phyloP scores from a whole-genome alignment of 2,113 vertebrate genomes.

The Pimephales promelas region DNA sequence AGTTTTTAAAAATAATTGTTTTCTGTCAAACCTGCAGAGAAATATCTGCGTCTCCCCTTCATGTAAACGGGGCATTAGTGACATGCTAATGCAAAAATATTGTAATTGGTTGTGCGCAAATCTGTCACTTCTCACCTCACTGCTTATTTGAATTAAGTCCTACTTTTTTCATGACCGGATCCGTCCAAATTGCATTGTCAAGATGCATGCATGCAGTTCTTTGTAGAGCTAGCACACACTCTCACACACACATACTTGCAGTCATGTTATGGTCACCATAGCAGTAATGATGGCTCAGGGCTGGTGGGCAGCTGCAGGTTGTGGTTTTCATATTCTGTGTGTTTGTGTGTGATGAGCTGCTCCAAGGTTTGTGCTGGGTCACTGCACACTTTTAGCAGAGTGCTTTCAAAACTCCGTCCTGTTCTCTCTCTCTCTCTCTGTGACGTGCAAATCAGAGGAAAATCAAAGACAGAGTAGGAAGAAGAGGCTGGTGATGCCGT shows the following conservation, averaged over 20 bases:
- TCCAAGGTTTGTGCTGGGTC: conserved; percentile 64
- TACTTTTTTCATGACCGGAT: background rate
- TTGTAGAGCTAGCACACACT: background rate
- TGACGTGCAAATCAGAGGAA: conserved; percentile 22
- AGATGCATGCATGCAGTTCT: background rate
- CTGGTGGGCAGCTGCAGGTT: background rate
- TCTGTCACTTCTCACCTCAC: background rate
- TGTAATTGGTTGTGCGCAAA: background rate
- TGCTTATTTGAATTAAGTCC: background rate
- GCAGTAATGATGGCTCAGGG: conserved; percentile 35
- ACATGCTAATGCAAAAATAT: too few relatives aligned
- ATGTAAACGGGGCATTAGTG: too few relatives aligned
- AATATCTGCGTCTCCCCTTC: too few relatives aligned
- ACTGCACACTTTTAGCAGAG: conserved; percentile 63
- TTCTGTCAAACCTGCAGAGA: too few relatives aligned
- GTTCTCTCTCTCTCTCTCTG: conserved; percentile 43
- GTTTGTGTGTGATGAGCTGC: conserved; percentile 54
- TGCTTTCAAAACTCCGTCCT: conserved; percentile 49
- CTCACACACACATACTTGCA: background rate
- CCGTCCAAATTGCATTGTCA: background rate
- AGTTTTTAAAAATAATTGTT: too few relatives aligned
- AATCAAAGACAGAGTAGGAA: conserved; percentile 13
- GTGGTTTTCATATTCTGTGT: conserved; percentile 12
- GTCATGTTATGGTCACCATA: conserved; percentile 23
- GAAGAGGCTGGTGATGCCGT: conserved; percentile 4